These are phyloP conservation scores for Harlomillsia oculata DNA, from an alignment of 1,140 invertebrate genomes.

Conservation along the genomic window DNA sequence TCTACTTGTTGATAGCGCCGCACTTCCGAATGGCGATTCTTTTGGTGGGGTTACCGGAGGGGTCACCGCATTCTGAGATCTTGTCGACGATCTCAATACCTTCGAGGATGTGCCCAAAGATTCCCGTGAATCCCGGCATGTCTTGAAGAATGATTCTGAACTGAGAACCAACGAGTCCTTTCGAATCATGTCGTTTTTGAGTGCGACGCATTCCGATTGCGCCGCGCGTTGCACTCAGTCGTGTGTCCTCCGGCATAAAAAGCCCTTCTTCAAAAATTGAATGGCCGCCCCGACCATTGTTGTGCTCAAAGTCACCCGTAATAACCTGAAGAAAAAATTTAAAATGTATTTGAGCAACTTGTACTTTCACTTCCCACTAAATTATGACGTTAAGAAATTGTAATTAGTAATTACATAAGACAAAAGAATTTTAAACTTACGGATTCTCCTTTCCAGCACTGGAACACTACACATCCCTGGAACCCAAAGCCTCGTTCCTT, in stretches of 20 bases:
- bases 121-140: conserved; percentile 63
- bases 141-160: conserved; percentile 70
- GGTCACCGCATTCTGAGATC: conserved; percentile 64
- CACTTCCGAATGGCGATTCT: conserved; percentile 64
- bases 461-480: conserved; percentile 66
- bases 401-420: neutral
- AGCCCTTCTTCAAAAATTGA: conserved; percentile 65
- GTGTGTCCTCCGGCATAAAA: conserved; percentile 72
- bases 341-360: neutral
- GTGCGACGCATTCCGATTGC: conserved; percentile 72
- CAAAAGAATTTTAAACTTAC: conserved; percentile 36
- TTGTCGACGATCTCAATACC: conserved; percentile 69
- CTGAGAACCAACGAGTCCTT: conserved; percentile 71
- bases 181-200: conserved; percentile 66
- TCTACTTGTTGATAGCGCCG: conserved; percentile 41
- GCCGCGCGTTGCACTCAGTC: conserved; percentile 58
- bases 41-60: conserved; percentile 63
- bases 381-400: neutral
- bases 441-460: conserved; percentile 71
- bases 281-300: conserved; percentile 67
- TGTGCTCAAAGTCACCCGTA: conserved; percentile 67
- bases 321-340: conserved; percentile 44
- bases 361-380: neutral
- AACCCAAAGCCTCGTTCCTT: conserved; percentile 69
- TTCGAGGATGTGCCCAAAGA: conserved; percentile 70